These are phyloP conservation scores for Coregonus ussuriensis DNA, from an alignment of 2,797 vertebrate species.

Conservation along the genomic window DNA sequence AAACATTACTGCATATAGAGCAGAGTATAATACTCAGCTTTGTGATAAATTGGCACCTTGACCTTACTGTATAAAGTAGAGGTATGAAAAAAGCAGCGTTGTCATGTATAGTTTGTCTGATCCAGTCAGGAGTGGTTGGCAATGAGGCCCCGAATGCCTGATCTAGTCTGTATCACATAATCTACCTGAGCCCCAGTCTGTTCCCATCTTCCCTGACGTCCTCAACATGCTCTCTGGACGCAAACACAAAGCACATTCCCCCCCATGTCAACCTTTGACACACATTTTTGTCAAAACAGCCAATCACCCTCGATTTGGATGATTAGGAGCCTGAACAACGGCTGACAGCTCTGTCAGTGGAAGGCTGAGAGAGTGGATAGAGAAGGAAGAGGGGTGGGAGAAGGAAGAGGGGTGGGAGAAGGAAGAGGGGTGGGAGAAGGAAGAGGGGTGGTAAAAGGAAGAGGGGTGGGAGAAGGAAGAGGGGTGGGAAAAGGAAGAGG, in stretches of 20 bases:
- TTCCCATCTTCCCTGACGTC: constrained; percentile 15
- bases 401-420: too few relatives aligned
- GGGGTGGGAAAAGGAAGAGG: too few relatives aligned
- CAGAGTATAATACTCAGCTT: not conserved
- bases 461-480: not conserved
- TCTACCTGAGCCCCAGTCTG: constrained; percentile 19
- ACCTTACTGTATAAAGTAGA: not conserved
- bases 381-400: not conserved
- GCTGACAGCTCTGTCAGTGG: constrained; percentile 29
- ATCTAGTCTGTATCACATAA: constrained; percentile 28
- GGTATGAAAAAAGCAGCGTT: constrained; percentile 1
- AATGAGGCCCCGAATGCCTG: constrained; percentile 1
- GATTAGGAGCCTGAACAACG: not conserved
- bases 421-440: too few relatives aligned
- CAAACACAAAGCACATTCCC: constrained; percentile 17
- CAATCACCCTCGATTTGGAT: constrained; percentile 28
- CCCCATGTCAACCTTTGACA: constrained; percentile 28
- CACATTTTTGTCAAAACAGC: constrained; percentile 27
- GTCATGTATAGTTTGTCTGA: constrained; percentile 27
- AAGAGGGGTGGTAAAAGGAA: too few relatives aligned
- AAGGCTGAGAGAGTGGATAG: not conserved
- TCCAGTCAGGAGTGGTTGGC: not conserved
- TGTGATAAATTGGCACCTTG: not conserved
- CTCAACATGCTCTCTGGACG: constrained; percentile 8
- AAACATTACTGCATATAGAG: not conserved